Base-by-base conservation (phyloP, 2,113 vertebrate species). In the Morone saxatilis region DNA sequence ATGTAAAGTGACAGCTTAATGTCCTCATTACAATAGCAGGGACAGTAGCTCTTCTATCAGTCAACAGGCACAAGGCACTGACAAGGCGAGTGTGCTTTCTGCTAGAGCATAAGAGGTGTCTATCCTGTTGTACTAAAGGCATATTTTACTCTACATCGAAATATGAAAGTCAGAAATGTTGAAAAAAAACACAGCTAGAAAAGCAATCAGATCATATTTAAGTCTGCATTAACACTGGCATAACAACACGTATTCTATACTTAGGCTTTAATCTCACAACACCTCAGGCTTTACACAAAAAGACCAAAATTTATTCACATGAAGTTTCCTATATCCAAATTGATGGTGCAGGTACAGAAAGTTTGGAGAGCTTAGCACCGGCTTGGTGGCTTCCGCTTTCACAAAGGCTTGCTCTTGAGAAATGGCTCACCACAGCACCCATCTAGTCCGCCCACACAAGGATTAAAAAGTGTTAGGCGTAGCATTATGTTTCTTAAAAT, bases 401-500 rank as follows among this genome's bases (percentile, higher is more conserved):
- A 87, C 31, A 87, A 67, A 71, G 50, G 9, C 82, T 63, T 10
- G 38, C 51, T 63, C 60, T 74, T 20, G 53, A 71, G 40, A 78
- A 80, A 79, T 7, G 43, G 75, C 60, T 77, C 76, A 84, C 67
- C 69, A 76, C 22, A 73, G 62, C 61, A 53, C 51, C 57, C 53
- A 56, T 87, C 9, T 41, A 20, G 45, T 51, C 75, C 50, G 20
- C 88, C 83, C 86, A 88, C 90, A 66, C 68, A 45, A 38, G 54
- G 80, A 88, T 84, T 90, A 86, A 67, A 83, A 87, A 54, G 77
- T 77, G 71, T 89, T 79, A 82, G 62, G 57, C 6, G 1, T 20
- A 76, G 76, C 60, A 83, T 83, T 85, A 81, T 82, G 75, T 90
- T 86, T 77, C 80, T 59, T 51, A 65, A 76, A 87, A 89, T 79